Evolutionary conservation across 1,140 invertebrate genomes (phyloP).

Genomic region (Drosophila obscura): DNA sequence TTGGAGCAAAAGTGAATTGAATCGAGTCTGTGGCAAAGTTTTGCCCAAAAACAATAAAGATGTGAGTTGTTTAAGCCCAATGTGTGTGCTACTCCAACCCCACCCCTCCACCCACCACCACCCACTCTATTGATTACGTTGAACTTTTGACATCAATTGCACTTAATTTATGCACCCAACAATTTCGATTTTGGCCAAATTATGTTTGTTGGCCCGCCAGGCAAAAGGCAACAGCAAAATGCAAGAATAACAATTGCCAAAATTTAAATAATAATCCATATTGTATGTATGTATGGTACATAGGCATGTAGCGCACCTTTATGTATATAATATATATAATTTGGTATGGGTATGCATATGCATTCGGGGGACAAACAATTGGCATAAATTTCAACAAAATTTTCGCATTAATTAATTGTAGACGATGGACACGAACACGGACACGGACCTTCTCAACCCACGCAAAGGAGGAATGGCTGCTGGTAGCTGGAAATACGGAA

Average conservation of each 20-base stretch:
- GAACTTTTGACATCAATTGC: constrained; percentile 65
- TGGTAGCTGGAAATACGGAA: constrained; percentile 1
- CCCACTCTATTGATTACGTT: constrained; percentile 41
- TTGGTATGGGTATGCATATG: constrained; percentile 1
- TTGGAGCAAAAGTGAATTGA: too few species aligned
- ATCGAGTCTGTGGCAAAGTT: too few species aligned
- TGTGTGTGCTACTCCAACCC: too few species aligned
- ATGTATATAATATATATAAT: constrained; percentile 18
- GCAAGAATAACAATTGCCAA: constrained; percentile 42
- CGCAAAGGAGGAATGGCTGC: background rate
- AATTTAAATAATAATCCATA: constrained; percentile 62
- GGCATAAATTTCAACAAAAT: constrained; percentile 47
- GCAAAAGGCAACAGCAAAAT: constrained; percentile 17
- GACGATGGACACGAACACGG: background rate
- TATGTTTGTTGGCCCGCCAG: constrained; percentile 34
- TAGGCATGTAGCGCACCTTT: too few species aligned
- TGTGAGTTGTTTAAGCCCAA: too few species aligned
- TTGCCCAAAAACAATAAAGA: too few species aligned
- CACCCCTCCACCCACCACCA: background rate
- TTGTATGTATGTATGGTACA: too few species aligned
- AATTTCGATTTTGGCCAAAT: constrained; percentile 42
- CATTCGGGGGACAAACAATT: constrained; percentile 18
- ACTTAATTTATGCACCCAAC: constrained; percentile 67
- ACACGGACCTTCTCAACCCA: background rate
- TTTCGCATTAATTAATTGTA: constrained; percentile 53